Percentiles rank a stretch among this genome's conserved stretches.
phyloP scores from a whole-genome alignment of 1,140 invertebrate genomes.

The Trinorchestia longiramus region DNA sequence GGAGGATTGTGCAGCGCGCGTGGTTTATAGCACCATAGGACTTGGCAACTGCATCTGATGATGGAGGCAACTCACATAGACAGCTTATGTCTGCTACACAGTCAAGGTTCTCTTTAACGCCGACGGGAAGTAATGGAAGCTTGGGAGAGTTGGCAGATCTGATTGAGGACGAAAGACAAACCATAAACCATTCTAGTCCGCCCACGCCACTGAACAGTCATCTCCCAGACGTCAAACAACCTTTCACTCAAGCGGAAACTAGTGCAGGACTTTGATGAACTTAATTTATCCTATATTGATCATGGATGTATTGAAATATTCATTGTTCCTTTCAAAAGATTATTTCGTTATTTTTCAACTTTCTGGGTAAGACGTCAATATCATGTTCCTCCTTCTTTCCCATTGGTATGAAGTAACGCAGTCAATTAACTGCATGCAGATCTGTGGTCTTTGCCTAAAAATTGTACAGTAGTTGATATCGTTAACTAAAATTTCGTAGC shows the following conservation, averaged over 20 bases:
- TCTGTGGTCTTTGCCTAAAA: no score
- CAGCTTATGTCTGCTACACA: constrained; percentile 2
- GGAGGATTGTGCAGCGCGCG: background rate
- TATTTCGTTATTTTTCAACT: background rate
- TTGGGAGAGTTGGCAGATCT: constrained; percentile 17
- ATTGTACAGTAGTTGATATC: background rate
- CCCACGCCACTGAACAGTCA: background rate
- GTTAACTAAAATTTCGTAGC: background rate
- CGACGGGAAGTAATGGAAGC: background rate
- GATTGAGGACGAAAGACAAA: constrained; percentile 16
- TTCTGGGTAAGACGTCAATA: background rate
- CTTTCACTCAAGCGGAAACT: background rate
- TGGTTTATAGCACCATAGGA: background rate
- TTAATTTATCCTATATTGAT: background rate
- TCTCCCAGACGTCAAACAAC: background rate
- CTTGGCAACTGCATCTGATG: constrained; percentile 1
- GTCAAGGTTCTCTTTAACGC: constrained; percentile 8
- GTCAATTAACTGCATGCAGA: no score
- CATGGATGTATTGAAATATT: background rate
- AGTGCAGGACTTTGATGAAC: background rate
- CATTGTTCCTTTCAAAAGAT: background rate
- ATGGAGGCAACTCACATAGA: background rate
- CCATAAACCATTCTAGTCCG: background rate
- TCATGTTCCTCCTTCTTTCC: background rate
- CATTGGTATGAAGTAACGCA: no score